Evolutionary conservation across 23 tunicate species (phyloP).

Genomic region (Clavelina lepadiformis): DNA sequence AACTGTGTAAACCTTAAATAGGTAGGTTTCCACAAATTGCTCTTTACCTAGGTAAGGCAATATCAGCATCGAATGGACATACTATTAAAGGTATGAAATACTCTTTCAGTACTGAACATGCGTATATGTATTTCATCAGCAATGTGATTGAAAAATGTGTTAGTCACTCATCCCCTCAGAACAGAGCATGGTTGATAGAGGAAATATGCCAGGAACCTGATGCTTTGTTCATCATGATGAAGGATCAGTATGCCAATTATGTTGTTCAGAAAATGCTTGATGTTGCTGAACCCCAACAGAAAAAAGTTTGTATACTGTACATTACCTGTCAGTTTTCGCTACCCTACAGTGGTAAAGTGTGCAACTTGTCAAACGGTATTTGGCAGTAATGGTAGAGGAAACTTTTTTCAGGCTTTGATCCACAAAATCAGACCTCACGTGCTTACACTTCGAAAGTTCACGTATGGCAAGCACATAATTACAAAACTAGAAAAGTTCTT

Average conservation of each 20-base stretch:
- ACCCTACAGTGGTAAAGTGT: no score
- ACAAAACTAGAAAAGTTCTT: slow-evolving; percentile 93
- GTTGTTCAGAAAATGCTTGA: slow-evolving; percentile 99
- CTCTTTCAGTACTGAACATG: no score
- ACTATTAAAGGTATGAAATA: neutral
- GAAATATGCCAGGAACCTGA: slow-evolving; percentile 94
- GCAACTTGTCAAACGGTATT: no score
- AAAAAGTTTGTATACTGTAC: slow-evolving; percentile 88
- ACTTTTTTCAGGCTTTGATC: slow-evolving; percentile 54
- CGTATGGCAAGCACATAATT: slow-evolving; percentile 99
- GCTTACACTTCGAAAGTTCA: slow-evolving; percentile 74
- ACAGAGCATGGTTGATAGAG: slow-evolving; percentile 88
- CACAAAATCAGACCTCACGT: slow-evolving; percentile 88
- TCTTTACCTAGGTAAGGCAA: slow-evolving; percentile 12
- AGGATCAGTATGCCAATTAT: slow-evolving; percentile 98
- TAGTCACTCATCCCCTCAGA: slow-evolving; percentile 67
- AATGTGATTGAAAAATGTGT: slow-evolving; percentile 99
- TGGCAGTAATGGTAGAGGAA: no score
- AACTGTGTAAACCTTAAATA: slow-evolving; percentile 73
- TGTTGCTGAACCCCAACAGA: slow-evolving; percentile 91
- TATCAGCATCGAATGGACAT: neutral
- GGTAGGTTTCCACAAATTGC: slow-evolving; percentile 32
- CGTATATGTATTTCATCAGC: slow-evolving; percentile 39
- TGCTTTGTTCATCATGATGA: slow-evolving; percentile 95
- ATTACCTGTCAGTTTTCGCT: no score